Base-by-base conservation (phyloP, 2,888 invertebrate genomes). In the Euzophera pinguis region DNA sequence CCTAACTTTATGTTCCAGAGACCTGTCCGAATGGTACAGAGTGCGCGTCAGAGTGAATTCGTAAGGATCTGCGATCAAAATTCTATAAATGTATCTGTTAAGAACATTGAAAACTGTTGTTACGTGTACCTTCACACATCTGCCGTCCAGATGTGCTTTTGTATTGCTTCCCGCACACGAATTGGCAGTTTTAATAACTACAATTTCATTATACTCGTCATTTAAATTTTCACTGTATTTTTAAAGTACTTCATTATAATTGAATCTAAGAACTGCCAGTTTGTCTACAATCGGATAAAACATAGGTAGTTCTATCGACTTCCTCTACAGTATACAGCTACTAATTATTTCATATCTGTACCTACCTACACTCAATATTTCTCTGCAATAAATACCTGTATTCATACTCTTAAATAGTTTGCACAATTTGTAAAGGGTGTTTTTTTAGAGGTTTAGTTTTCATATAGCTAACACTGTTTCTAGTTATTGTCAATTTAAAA, bases 1-100 rank as follows among this genome's bases (percentile, higher is more conserved):
- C 84, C 79, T 83, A 71, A 81, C 81, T 90, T 90, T 91, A 80
- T 91, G 88, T 91, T 91, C 76, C 91, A 91, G 91, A 92, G 91
- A 91, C 90, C 93, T 95, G 90, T 93, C 93, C 89, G 94, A 95
- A 91, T 94, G 94, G 92, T 95, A 94, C 94, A 93, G 93, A 93
- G 94, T 94, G 92, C 95, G 94, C 93, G 94, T 95, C 92, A 94
- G 95, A 93, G 92, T 95, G 88, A 95, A 94, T 91, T 93, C 95
- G 95, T 95, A 95, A 95, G 95, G 91, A 88, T 79, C 78, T 85
- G 78, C 76, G 85, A 83, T 83, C 75, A 84, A 79, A 85, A 83
- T 81, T 32, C 32, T 83, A 83, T 39, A 84, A 82, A 84, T 89
- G 84, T 87, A 81, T 84, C 80, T 84, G 75, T 81, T 83, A 81